Evolutionary conservation across 2,888 invertebrate species (phyloP), one percentile per base, ranked within the genome.

Genomic region (Danaus chrysippus): DNA sequence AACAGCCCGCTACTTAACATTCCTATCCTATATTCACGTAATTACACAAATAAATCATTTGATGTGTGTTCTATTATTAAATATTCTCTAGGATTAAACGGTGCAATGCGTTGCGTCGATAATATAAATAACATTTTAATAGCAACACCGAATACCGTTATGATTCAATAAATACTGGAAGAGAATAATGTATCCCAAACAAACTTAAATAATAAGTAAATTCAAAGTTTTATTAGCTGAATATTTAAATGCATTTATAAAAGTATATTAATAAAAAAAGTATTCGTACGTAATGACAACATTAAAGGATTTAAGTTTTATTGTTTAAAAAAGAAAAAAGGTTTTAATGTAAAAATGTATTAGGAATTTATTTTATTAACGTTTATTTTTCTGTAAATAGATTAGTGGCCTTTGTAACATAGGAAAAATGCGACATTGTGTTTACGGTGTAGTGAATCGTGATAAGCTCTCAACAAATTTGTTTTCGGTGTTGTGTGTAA

Each of bases 1-100:
- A 73, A 71, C 73, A 72, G 82, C 78, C 83, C 75, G 69, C 84
- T 84, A 87, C 88, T 89, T 87, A 88, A 89, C 85, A 89, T 89
- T 89, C 88, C 87, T 82, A 78, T 81, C 72, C 76, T 75, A 82
- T 84, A 82, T 79, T 79, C 84, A 80, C 81, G 77, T 86, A 87
- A 87, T 88, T 86, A 86, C 78, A 77, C 72, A 76, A 82, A 76
- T 71, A 70, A 69, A 80, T 81, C 78, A 73, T 68, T 68, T 54
- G 53, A 68, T 73, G 65, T 65, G 65, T 65, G 61, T 69, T 69
- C 67, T 71, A 71, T 71, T 71, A 71, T 70, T 68, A 70, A 68
- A 65, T 44, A 54, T 56, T 59, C 23, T 60, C 65, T 67, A 65
- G 64, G 61, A 62, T 63, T 58, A 67, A 62, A 61, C 64, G 62